Percentiles rank a stretch among this genome's conserved stretches.
phyloP scores from a whole-genome alignment of 2,888 invertebrate species.

The Drosophila longiperda region DNA sequence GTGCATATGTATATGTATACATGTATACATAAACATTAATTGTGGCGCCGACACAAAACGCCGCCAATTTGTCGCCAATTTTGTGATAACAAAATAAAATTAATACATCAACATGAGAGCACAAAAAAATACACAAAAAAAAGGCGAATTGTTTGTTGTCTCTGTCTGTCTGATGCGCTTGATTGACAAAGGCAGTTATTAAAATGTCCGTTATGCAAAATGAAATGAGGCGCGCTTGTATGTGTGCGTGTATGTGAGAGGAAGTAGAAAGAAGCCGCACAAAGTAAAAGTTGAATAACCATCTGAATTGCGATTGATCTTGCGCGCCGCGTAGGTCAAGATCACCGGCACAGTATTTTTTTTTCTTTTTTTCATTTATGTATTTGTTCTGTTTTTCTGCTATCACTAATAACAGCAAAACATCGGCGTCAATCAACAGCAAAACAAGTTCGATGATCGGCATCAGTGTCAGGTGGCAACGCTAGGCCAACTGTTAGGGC shows the following conservation, averaged over 20 bases:
- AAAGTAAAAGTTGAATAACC: conserved; percentile 78
- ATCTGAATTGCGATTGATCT: conserved; percentile 66
- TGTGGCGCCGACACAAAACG: conserved; percentile 41
- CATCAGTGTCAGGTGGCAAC: conserved; percentile 49
- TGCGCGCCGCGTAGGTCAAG: conserved; percentile 76
- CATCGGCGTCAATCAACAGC: conserved; percentile 25
- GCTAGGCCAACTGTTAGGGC: conserved; percentile 5
- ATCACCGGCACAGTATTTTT: conserved; percentile 56
- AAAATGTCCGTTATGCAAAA: conserved; percentile 68
- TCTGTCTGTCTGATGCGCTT: neutral
- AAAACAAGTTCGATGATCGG: conserved; percentile 50
- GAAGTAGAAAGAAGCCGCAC: conserved; percentile 50
- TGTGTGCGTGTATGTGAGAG: conserved; percentile 26
- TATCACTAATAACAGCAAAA: conserved; percentile 35
- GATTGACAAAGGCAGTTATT: conserved; percentile 38
- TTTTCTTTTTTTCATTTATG: conserved; percentile 13
- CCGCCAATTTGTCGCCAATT: conserved; percentile 72
- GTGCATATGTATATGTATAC: neutral
- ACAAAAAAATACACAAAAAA: conserved; percentile 9
- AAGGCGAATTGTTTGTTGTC: conserved; percentile 28
- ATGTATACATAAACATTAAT: conserved; percentile 16
- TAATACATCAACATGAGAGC: conserved; percentile 14
- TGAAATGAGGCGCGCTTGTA: conserved; percentile 25
- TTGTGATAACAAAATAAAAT: conserved; percentile 54
- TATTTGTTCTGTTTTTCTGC: conserved; percentile 1